Percentiles rank a stretch among this genome's conserved stretches.
These are phyloP conservation scores for Caenorhabditis latens DNA, from an alignment of 1,140 invertebrate species.

Conservation along the genomic window DNA sequence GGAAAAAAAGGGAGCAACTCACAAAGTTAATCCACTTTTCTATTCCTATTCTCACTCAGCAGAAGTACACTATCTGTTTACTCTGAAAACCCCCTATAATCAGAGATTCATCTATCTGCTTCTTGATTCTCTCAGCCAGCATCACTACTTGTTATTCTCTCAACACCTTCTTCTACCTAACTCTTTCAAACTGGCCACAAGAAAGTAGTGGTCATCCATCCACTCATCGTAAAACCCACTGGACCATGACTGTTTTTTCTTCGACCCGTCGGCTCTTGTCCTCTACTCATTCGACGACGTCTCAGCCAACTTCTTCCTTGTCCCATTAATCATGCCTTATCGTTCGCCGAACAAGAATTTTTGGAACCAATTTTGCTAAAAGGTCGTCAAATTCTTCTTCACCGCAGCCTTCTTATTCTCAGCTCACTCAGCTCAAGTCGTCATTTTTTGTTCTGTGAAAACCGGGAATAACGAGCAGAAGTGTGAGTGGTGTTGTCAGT, in stretches of 20 bases:
- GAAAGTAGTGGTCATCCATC: slow-evolving; percentile 25
- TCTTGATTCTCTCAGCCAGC: too few relatives aligned
- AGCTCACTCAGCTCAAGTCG: background rate
- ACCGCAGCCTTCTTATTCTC: background rate
- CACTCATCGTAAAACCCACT: slow-evolving; percentile 15
- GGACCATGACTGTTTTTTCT: slow-evolving; percentile 39
- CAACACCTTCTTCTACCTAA: background rate
- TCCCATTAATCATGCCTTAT: slow-evolving; percentile 52
- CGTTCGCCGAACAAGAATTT: slow-evolving; percentile 15
- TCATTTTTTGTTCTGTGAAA: slow-evolving; percentile 2
- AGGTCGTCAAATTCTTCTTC: slow-evolving; percentile 47
- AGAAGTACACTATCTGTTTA: background rate
- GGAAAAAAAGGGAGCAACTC: background rate
- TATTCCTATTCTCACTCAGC: background rate
- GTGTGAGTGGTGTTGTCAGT: slow-evolving; percentile 5
- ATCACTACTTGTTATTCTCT: background rate
- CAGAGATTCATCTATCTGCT: background rate
- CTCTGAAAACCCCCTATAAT: background rate
- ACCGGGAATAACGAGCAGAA: slow-evolving; percentile 36
- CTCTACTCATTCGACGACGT: background rate
- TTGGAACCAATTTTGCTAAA: slow-evolving; percentile 54
- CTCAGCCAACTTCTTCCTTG: background rate
- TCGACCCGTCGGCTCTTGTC: background rate
- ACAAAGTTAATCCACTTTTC: background rate
- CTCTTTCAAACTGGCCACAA: background rate